Evolutionary conservation across 2,113 vertebrate genomes (phyloP).

Genomic region (Neodon shergylaensis): DNA sequence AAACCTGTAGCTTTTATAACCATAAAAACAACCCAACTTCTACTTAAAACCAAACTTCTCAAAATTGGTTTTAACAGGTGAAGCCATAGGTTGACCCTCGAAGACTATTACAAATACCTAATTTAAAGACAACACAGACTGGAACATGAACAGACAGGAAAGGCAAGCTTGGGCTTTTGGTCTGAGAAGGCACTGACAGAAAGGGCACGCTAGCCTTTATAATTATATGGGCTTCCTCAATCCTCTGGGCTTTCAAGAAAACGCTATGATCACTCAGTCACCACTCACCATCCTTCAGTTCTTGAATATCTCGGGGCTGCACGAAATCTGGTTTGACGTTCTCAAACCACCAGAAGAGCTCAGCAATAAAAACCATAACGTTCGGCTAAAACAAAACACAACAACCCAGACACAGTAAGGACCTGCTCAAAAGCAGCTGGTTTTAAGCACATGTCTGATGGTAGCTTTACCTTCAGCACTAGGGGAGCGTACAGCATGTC

Average conservation of each 20-base stretch:
- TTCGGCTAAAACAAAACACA: slow-evolving; percentile 87
- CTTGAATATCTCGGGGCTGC: slow-evolving; percentile 93
- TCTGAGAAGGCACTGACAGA: background rate
- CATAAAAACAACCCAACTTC: background rate
- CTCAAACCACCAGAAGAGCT: slow-evolving; percentile 99
- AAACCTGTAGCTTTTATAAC: background rate
- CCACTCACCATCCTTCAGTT: slow-evolving; percentile 92
- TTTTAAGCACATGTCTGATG: background rate
- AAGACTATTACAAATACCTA: background rate
- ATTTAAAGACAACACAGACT: background rate
- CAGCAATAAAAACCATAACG: slow-evolving; percentile 95
- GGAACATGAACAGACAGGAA: background rate
- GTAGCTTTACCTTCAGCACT: slow-evolving; percentile 91
- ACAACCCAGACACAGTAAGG: background rate
- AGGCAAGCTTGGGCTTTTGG: background rate
- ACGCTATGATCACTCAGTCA: background rate
- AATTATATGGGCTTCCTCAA: background rate
- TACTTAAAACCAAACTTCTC: background rate
- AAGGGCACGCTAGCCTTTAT: background rate
- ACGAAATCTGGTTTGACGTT: slow-evolving; percentile 95
- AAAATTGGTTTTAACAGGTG: background rate
- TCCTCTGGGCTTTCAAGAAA: background rate
- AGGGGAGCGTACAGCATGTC: slow-evolving; percentile 94
- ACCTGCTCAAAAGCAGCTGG: background rate
- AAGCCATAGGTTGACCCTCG: background rate